A percentile compares a stretch with the other conserved stretches of the same genome.
Conservation (phyloP, 2,113 vertebrate genomes). For the Gavialis gangeticus region DNA sequence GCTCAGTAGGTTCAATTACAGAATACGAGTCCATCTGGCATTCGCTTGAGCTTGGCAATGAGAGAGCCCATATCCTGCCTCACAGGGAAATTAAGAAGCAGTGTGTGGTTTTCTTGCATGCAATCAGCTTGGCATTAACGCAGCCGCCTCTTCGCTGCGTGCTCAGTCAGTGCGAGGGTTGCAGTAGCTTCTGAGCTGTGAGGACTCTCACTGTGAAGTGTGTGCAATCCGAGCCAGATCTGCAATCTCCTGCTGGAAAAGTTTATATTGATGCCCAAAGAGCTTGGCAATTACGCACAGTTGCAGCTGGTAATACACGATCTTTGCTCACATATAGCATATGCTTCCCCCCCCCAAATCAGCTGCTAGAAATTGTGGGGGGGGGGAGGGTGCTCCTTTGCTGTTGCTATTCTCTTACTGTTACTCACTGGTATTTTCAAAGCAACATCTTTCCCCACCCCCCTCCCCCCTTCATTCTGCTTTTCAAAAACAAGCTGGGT, state of each 20-base stretch:
- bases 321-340: too few species aligned
- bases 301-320: too few species aligned
- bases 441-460: too few species aligned
- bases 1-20: neutral
- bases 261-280: too few species aligned
- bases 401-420: too few species aligned
- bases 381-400: too few species aligned
- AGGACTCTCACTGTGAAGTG: constrained; percentile 48
- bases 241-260: neutral
- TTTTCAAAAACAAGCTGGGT: too few species aligned
- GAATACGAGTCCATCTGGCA: constrained; percentile 30
- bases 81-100: constrained; percentile 37
- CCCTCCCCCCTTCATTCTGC: too few species aligned
- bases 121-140: neutral
- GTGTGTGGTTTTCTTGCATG: constrained; percentile 11
- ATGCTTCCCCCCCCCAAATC: too few species aligned
- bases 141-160: neutral
- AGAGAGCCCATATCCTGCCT: constrained; percentile 1
- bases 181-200: constrained; percentile 3
- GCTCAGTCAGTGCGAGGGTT: constrained; percentile 32
- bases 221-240: constrained; percentile 26
- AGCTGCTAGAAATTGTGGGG: too few species aligned
- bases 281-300: too few species aligned
- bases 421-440: too few species aligned
- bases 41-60: neutral